Evolutionary conservation across 2,888 invertebrate genomes (phyloP), one percentile per base, ranked within the genome.

Genomic region (Camptogramma bilineatum): DNA sequence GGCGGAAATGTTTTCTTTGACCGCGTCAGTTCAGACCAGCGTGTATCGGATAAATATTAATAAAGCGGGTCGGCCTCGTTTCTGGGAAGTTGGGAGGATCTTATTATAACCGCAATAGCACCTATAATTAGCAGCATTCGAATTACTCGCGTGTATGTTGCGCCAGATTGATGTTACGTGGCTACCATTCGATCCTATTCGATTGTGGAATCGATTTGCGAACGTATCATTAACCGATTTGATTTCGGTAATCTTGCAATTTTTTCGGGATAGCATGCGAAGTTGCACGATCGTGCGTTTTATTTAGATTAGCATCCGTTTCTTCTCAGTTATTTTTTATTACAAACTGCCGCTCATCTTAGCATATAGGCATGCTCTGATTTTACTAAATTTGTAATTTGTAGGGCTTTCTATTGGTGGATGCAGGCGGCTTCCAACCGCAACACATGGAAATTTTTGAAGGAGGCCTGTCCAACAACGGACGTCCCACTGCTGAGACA

Each of bases 71-170:
- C 87, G 91, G 91, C 93, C 93, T 90, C 92, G 88, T 88, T 93
- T 92, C 93, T 90, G 88, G 89, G 92, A 92, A 93, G 91, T 90
- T 87, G 87, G 87, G 90, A 89, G 87, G 87, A 91, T 93, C 93
- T 93, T 93, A 93, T 92, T 91, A 91, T 93, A 93, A 93, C 92
- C 92, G 93, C 92, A 91, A 93, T 90, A 91, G 88, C 90, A 87
- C 90, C 92, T 92, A 93, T 93, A 93, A 92, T 92, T 92, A 93
- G 92, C 88, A 86, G 79, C 89, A 88, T 88, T 86, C 85, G 88
- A 90, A 91, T 92, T 91, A 90, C 89, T 84, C 87, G 87, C 87
- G 84, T 85, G 81, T 87, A 85, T 84, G 85, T 83, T 86, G 88
- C 83, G 88, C 84, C 83, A 83, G 87, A 87, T 85, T 80, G 84